Evolutionary conservation across 2,888 invertebrate genomes (phyloP), one percentile per base, ranked within the genome.

Genomic region (Drosophila neutralis): DNA sequence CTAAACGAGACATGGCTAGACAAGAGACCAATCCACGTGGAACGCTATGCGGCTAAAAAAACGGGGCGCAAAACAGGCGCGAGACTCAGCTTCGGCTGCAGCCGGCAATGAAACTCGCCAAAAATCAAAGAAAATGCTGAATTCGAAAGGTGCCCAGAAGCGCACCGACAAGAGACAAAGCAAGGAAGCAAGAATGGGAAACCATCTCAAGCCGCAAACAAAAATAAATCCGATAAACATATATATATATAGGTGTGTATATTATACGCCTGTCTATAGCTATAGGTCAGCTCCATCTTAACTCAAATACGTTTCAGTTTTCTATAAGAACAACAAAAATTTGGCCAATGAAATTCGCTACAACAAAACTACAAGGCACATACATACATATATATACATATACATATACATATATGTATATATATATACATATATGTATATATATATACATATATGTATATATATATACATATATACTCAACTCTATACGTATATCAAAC

Each of bases 21-120:
- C 51, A 92, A 93, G 8, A 87, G 93, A 31, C 92, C 93, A 7
- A 93, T 93, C 24, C 82, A 91, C 38, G 92, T 93, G 7, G 92
- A 93, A 62, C 86, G 91, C 0, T 93, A 90, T 65, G 80, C 83
- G 0, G 69, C 78, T 0, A 91, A 89, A 7, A 7, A 92, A 92
- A 68, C 49, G 82, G 24, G 92, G 91, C 1, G 91, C 91, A 1
- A 91, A 91, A 18, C 69, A 78, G 42, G 79, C 83, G 4, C 82
- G 90, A 1, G 91, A 90, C 29, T 80, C 81, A 11, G 79, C 70
- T 15, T 75, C 82, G n/a, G 74, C 69, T 13, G 74, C 80, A 10
- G 61, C 72, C 1, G 57, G 57, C 6, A 49, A 69, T 2, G 35
- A 65, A 3, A 64, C 60, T 0, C n/a, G 62, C 4, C 68, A 70